Evolutionary conservation across 2,113 vertebrate genomes (phyloP), one percentile per base, ranked within the genome.

Genomic region (Callocephalon fimbriatum): DNA sequence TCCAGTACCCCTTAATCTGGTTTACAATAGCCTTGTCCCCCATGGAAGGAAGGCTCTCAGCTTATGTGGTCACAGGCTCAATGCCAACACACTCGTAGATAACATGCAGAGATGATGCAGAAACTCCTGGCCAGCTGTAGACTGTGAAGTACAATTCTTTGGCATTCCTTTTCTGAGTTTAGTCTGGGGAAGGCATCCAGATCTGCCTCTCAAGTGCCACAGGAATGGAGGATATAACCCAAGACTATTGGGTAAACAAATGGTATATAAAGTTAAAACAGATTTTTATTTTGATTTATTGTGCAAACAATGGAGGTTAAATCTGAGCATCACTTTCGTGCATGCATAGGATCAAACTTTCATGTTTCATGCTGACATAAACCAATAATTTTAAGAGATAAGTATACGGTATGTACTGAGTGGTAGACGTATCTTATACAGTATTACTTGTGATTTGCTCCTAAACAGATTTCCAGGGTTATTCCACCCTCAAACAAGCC

Each of bases 401-500:
- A 78, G 26, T 95, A 63, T 72, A 70, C 13, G 63, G 21, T 65
- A 31, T 31, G 27, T 56, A 38, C 11, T 72, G 44, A 56, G 45
- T 72, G 89, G 87, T 51, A 91, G 61, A 93, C 78, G 35, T 51
- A 73, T 35, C 27, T 92, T 92, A 47, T 72, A 48, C 47, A 82
- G 23, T 31, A 93, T 82, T 61, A 47, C 40, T 78, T 89, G 56
- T 17, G n/a, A 89, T 93, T 93, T 94, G 38, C 19, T 95, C 44
- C 65, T 93, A 93, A 96, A 91, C 73, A 91, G 78, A 85, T 25
- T 80, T 82, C 32, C 56, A 72, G 67, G 20, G 38, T 94, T 96
- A 56, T 85, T 93, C 74, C 48, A 68, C 29, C 68, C 40, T 68
- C 88, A 95, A 72, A 92, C 74, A 95, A 82, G 29, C 78, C 74